Conservation (phyloP, 2,797 vertebrate species). For the Simalia tracyae region DNA sequence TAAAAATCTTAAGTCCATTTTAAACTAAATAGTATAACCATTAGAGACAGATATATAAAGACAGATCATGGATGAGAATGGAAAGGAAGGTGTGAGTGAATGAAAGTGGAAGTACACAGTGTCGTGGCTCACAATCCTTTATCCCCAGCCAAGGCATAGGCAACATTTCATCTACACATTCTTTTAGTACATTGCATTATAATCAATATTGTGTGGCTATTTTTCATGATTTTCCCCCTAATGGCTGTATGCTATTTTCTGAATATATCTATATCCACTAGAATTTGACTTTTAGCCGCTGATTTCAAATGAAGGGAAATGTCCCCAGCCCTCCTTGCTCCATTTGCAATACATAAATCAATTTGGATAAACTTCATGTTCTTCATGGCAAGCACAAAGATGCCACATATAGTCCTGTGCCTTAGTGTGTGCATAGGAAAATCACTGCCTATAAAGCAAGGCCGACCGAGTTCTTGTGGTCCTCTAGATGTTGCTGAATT, state of each 20-base stretch:
- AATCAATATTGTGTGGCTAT: background rate
- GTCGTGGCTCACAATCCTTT: background rate
- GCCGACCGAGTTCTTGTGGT: background rate
- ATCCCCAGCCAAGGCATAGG: background rate
- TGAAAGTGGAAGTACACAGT: background rate
- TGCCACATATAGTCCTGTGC: background rate
- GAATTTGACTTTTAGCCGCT: background rate
- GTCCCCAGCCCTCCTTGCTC: background rate
- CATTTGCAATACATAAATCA: background rate
- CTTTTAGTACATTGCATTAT: background rate
- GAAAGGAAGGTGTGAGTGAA: background rate
- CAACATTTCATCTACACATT: background rate
- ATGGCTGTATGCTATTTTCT: background rate
- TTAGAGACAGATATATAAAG: background rate
- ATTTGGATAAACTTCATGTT: background rate
- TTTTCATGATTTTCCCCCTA: background rate
- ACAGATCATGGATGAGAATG: background rate
- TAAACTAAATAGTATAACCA: background rate
- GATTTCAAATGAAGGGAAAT: background rate
- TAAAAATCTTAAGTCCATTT: background rate
- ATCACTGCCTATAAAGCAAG: background rate
- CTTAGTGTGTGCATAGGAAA: background rate
- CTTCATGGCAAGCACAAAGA: background rate
- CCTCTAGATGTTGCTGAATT: background rate
- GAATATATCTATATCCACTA: background rate